phyloP scores from a whole-genome alignment of 2,113 vertebrate genomes.

The Festucalex cinctus region DNA sequence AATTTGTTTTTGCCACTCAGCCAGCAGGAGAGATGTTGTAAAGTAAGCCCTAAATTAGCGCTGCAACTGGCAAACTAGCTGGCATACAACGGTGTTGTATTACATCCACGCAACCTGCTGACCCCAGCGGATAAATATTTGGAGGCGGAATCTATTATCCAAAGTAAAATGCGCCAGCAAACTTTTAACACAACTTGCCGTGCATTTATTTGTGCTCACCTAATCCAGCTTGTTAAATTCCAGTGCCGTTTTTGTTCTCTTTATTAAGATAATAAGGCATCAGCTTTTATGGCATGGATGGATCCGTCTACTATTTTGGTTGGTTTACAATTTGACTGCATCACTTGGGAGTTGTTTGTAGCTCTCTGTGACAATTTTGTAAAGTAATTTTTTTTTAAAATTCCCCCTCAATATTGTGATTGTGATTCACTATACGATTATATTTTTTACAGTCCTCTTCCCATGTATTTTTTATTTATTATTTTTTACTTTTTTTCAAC shows the following conservation, averaged over 20 bases:
- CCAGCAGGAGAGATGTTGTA: conserved; percentile 28
- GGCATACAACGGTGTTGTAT: conserved; percentile 23
- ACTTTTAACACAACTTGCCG: conserved; percentile 17
- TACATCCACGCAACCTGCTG: conserved; percentile 22
- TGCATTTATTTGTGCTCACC: conserved; percentile 21
- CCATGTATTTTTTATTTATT: too few relatives aligned
- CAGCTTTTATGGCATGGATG: background rate
- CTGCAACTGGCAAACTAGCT: conserved; percentile 30
- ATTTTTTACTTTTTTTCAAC: too few relatives aligned
- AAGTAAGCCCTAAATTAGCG: conserved; percentile 43
- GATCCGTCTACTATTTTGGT: background rate
- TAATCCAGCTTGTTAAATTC: conserved; percentile 22
- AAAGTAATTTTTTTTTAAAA: too few relatives aligned
- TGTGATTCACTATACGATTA: too few relatives aligned
- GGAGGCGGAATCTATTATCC: conserved; percentile 25
- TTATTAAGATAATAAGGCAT: too few relatives aligned
- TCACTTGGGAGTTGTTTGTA: too few relatives aligned
- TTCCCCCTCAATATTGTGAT: too few relatives aligned
- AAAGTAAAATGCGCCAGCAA: conserved; percentile 9
- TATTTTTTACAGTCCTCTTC: too few relatives aligned
- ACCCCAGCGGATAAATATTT: conserved; percentile 44
- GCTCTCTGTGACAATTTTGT: too few relatives aligned
- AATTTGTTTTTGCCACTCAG: conserved; percentile 47
- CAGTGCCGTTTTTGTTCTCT: conserved; percentile 2
- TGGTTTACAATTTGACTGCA: too few relatives aligned